Conservation (phyloP, 92 coral and sea anemone species). For the Siderastrea siderea region DNA sequence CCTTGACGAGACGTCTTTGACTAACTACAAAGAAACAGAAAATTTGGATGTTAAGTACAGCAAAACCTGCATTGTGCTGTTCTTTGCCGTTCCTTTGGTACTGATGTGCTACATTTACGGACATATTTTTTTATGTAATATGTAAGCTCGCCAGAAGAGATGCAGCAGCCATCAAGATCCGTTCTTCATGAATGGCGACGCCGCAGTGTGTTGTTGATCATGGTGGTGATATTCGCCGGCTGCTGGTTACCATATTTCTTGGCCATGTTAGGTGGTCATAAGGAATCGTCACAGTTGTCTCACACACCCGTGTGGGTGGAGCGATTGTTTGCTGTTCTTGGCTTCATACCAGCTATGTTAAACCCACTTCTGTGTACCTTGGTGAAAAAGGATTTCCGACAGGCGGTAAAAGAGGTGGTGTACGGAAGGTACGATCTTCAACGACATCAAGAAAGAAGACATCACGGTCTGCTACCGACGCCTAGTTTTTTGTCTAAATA, state of each 20-base stretch:
- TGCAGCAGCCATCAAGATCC: constrained; percentile 13
- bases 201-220: constrained; percentile 36
- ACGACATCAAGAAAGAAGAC: no score
- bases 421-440: no score
- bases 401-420: background rate
- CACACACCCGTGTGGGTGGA: no score
- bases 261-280: background rate
- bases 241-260: constrained; percentile 65
- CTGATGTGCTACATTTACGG: constrained; percentile 40
- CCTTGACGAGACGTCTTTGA: constrained; percentile 12
- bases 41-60: constrained; percentile 3
- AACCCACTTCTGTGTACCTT: no score
- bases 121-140: constrained; percentile 25
- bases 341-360: no score
- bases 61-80: constrained; percentile 40
- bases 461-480: background rate
- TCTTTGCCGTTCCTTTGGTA: constrained; percentile 48
- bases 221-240: constrained; percentile 49
- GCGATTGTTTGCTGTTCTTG: no score
- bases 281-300: no score
- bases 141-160: constrained; percentile 10
- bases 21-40: constrained; percentile 28
- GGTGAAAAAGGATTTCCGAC: constrained; percentile 1
- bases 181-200: constrained; percentile 34
- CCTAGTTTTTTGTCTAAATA: no score